A percentile compares a stretch with the other conserved stretches of the same genome.
These are phyloP conservation scores for Euspilapteryx auroguttella DNA, from an alignment of 2,888 invertebrate species.

Conservation along the genomic window DNA sequence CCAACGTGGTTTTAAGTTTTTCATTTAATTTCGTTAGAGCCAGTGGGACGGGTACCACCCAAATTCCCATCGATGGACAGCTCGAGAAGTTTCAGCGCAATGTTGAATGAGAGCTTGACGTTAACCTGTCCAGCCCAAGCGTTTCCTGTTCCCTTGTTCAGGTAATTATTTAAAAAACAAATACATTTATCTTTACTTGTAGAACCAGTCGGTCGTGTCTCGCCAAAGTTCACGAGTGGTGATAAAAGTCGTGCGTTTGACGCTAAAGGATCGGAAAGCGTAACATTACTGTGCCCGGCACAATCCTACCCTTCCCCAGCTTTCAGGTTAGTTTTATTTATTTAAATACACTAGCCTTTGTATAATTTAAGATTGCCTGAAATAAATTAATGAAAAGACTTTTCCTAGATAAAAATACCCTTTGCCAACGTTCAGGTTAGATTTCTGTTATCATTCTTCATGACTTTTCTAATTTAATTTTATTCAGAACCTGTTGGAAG, in stretches of 20 bases:
- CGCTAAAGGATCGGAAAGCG: conserved; percentile 41
- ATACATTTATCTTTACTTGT: conserved; percentile 15
- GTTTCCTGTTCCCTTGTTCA: conserved; percentile 73
- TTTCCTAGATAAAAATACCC: too few species aligned
- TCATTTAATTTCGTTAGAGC: conserved; percentile 53
- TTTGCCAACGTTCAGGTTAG: conserved; percentile 71
- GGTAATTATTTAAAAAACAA: conserved; percentile 44
- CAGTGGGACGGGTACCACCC: conserved; percentile 64
- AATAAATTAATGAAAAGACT: too few species aligned
- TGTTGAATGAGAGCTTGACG: conserved; percentile 56
- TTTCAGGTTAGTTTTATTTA: conserved; percentile 51
- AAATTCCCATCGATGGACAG: conserved; percentile 67
- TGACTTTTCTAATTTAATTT: too few species aligned
- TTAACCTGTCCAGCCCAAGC: conserved; percentile 76
- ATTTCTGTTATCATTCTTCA: too few species aligned
- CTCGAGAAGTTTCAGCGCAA: conserved; percentile 62
- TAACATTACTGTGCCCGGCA: conserved; percentile 69
- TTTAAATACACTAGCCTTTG: conserved; percentile 4
- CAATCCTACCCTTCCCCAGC: conserved; percentile 74
- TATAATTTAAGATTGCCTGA: too few species aligned
- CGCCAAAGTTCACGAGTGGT: conserved; percentile 67
- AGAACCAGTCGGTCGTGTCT: conserved; percentile 71
- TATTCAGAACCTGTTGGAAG: conserved; percentile 62
- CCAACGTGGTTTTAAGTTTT: conserved; percentile 8
- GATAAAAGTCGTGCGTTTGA: conserved; percentile 68